phyloP scores from a whole-genome alignment of 2,888 invertebrate species.

The Minunthozetes semirufus region DNA sequence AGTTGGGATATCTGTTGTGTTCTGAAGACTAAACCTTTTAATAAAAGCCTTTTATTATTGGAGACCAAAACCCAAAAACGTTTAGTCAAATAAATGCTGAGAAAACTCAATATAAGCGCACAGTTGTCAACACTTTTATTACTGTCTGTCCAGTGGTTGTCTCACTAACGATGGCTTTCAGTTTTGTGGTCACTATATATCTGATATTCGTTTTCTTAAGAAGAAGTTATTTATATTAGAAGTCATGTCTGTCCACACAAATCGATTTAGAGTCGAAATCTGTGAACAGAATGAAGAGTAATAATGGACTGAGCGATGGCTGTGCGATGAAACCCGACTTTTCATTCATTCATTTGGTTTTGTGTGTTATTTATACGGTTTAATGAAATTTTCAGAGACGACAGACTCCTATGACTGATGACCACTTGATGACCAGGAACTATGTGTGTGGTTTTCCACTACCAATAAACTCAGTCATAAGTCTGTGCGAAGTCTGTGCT shows the following conservation, averaged over 20 bases:
- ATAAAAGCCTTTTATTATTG: conserved; percentile 15
- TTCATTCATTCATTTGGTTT: not conserved
- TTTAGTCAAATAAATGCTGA: conserved; percentile 15
- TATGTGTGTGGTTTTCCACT: conserved; percentile 13
- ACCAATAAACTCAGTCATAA: conserved; percentile 8
- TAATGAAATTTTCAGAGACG: conserved; percentile 13
- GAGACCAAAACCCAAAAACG: not conserved
- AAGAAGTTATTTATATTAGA: not conserved
- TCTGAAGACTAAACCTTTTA: not conserved
- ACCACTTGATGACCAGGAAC: conserved; percentile 24
- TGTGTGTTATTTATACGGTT: conserved; percentile 4
- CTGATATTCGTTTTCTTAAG: not conserved
- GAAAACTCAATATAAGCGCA: conserved; percentile 9
- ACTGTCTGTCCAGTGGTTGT: not conserved
- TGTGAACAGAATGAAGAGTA: not conserved
- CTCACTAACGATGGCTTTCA: not conserved
- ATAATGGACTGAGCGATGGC: not conserved
- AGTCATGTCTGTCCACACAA: conserved; percentile 12
- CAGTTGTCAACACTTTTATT: not conserved
- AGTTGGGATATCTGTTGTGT: not conserved
- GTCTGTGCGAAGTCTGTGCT: not conserved
- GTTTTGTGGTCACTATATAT: conserved; percentile 1
- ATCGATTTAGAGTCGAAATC: not conserved
- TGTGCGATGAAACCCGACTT: not conserved
- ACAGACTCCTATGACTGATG: not conserved